A percentile compares a stretch with the other conserved stretches of the same genome.
phyloP scores from a whole-genome alignment of 1,140 invertebrate species.

The Geopemphigus sp. region DNA sequence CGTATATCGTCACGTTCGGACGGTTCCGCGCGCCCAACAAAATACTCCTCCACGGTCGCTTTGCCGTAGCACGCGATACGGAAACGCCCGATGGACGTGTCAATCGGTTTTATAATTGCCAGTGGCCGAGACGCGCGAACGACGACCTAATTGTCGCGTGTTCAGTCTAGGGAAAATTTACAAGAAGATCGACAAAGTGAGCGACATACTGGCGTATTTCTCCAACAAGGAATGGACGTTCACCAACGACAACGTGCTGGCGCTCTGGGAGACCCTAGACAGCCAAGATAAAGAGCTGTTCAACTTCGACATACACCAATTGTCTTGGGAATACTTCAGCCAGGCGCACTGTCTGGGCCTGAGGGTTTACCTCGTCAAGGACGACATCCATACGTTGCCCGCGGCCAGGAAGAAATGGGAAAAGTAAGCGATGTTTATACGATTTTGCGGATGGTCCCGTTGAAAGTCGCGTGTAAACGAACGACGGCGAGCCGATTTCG shows the following conservation, averaged over 20 bases:
- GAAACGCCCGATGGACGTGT: too few relatives aligned
- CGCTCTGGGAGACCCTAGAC: constrained; percentile 64
- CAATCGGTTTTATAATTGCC: too few relatives aligned
- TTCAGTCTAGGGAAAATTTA: constrained; percentile 71
- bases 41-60: too few relatives aligned
- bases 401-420: constrained; percentile 59
- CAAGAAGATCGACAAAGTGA: constrained; percentile 70
- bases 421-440: constrained; percentile 57
- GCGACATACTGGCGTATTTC: constrained; percentile 70
- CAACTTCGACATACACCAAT: constrained; percentile 66
- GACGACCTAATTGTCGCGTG: neutral
- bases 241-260: constrained; percentile 64
- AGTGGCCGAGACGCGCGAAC: too few relatives aligned
- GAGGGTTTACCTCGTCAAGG: constrained; percentile 64
- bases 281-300: constrained; percentile 66
- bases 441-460: too few relatives aligned
- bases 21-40: too few relatives aligned
- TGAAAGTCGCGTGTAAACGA: too few relatives aligned
- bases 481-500: too few relatives aligned
- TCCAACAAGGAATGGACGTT: constrained; percentile 70
- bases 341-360: constrained; percentile 62
- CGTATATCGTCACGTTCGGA: too few relatives aligned
- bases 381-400: constrained; percentile 61
- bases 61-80: too few relatives aligned
- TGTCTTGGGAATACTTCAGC: constrained; percentile 64